Percentiles rank a stretch among this genome's conserved stretches.
These are phyloP conservation scores for Ceyx melanurus DNA, from an alignment of 2,113 vertebrate genomes.

Conservation along the genomic window DNA sequence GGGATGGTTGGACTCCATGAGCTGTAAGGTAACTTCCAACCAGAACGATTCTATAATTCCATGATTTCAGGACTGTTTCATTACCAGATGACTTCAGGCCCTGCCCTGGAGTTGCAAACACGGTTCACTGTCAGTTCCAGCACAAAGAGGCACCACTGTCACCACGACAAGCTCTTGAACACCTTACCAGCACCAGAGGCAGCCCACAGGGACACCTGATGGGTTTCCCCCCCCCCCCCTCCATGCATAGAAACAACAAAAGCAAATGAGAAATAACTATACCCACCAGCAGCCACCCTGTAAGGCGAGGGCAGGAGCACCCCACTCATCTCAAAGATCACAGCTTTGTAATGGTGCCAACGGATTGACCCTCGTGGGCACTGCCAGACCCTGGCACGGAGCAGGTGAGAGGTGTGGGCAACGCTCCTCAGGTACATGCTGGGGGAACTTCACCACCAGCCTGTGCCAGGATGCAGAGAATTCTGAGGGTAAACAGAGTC, in stretches of 20 bases:
- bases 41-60: background rate
- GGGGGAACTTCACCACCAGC: background rate
- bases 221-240: background rate
- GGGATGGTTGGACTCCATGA: background rate
- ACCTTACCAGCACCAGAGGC: background rate
- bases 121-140: background rate
- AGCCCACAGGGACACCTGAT: background rate
- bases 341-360: constrained; percentile 57
- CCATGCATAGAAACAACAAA: background rate
- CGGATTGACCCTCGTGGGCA: background rate
- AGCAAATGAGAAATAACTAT: background rate
- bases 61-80: background rate
- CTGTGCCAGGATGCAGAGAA: rapidly evolving
- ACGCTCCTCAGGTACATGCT: constrained; percentile 35
- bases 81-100: background rate
- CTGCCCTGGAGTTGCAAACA: background rate
- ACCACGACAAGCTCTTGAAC: background rate
- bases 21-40: background rate
- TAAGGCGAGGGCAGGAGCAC: constrained; percentile 76
- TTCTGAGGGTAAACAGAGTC: background rate
- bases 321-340: constrained; percentile 78
- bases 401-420: background rate
- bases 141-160: background rate
- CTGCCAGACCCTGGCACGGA: background rate
- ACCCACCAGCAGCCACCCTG: constrained; percentile 66